A percentile compares a stretch with the other conserved stretches of the same genome.
Conservation (phyloP, 2,797 vertebrate species). For the Pseudopleuronectes americanus region DNA sequence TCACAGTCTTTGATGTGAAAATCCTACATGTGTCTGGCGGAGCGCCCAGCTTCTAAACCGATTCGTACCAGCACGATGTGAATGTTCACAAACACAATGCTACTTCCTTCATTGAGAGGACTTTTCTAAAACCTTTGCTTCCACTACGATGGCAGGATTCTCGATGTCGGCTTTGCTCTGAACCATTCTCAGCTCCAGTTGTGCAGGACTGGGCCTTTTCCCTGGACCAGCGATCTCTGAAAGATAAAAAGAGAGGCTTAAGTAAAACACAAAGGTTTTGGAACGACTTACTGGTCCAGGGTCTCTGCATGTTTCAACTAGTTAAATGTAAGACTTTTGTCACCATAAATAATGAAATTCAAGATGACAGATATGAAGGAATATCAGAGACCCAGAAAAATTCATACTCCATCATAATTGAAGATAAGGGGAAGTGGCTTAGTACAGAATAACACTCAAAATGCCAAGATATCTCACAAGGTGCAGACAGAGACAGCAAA, state of each 20-base stretch:
- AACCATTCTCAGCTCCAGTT: conserved; percentile 96
- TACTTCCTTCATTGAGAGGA: conserved; percentile 20
- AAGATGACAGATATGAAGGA: no score
- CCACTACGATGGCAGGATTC: conserved; percentile 89
- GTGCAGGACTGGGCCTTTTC: conserved; percentile 88
- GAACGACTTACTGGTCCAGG: not conserved
- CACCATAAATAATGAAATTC: no score
- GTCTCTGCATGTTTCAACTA: no score
- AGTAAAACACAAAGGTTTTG: not conserved
- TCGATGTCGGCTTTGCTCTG: conserved; percentile 98
- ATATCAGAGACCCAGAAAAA: not conserved
- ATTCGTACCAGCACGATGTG: conserved; percentile 13
- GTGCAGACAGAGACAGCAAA: no score
- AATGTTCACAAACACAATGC: conserved; percentile 17
- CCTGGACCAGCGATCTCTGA: conserved; percentile 90
- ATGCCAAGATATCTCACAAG: no score
- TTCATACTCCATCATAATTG: no score
- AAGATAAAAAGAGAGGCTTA: conserved; percentile 27
- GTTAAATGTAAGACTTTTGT: no score
- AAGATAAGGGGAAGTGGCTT: no score
- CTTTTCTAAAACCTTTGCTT: conserved; percentile 86
- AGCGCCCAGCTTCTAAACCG: conserved; percentile 3
- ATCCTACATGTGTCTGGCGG: conserved; percentile 57
- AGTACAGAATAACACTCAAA: no score
- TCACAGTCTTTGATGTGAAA: conserved; percentile 81